Percentiles rank a stretch among this genome's conserved stretches.
Evolutionary conservation across 2,888 invertebrate species (phyloP).

Genomic region (Drosophila neonasuta): DNA sequence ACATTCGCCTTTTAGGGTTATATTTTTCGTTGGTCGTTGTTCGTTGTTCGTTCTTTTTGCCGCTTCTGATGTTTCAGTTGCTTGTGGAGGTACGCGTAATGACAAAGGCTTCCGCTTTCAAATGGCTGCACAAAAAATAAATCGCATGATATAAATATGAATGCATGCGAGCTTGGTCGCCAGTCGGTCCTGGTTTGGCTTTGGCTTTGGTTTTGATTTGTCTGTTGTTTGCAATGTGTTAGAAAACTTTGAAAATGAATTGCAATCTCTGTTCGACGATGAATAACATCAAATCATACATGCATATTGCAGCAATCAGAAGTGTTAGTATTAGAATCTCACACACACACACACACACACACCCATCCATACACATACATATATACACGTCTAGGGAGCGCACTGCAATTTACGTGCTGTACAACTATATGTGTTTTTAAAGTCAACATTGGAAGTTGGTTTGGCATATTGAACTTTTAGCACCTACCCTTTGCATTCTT

Average conservation of each 20-base stretch:
- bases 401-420: constrained; percentile 37
- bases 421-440: constrained; percentile 44
- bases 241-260: constrained; percentile 14
- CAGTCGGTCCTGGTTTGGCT: not conserved
- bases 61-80: constrained; percentile 43
- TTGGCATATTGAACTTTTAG: constrained; percentile 69
- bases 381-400: not conserved
- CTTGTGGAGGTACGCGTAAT: constrained; percentile 62
- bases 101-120: constrained; percentile 70
- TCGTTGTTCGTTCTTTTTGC: not conserved
- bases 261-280: constrained; percentile 6
- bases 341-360: not conserved
- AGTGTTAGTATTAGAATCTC: constrained; percentile 4
- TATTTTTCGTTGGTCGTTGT: not conserved
- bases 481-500: constrained; percentile 47
- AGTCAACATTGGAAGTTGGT: constrained; percentile 62
- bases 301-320: constrained; percentile 41
- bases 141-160: constrained; percentile 63
- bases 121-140: constrained; percentile 44
- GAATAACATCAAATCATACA: constrained; percentile 33
- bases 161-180: constrained; percentile 35
- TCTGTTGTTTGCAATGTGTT: constrained; percentile 7
- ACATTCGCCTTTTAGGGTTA: constrained; percentile 44
- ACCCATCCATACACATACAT: not conserved
- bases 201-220: constrained; percentile 2